Base-by-base conservation (phyloP, 2,113 vertebrate species). In the Neoarius graeffei region DNA sequence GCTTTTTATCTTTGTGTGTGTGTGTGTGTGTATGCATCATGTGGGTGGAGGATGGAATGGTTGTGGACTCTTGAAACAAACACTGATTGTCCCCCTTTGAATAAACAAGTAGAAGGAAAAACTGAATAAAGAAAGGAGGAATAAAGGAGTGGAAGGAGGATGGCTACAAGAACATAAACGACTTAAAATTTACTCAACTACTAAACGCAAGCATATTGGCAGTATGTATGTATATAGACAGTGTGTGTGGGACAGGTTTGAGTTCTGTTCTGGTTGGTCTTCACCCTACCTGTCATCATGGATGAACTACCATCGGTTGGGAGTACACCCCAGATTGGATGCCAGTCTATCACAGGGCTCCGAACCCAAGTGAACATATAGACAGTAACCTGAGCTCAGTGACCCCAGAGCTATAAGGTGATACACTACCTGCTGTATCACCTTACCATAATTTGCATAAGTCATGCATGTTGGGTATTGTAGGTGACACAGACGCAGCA, bases 21-120 rank as follows among this genome's bases (percentile, higher is more conserved):
- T 84, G 69, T 83, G 64, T 79, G 87, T 54, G 67, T 57, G 80
- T 59, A n/a, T 7, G n/a, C 42, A 85, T 84, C 74, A 60, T 85
- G 52, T 86, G 79, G 71, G 88, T 67, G 71, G 77, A 27, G 64
- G 48, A 69, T 10, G 71, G 64, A 62, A 81, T 79, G 64, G 86
- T 57, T 69, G 1, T 81, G 86, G 48, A 81, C 66, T 86, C 85
- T 25, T 81, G 85, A 59, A 87, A 90, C 89, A 90, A 90, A 83
- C 56, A 56, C 66, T 79, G 83, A 88, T 90, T 90, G 86, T 88
- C 48, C 35, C 27, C 56, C n/a, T 74, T 73, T 52, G 30, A 62
- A 73, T 60, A 82, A 76, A 81, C 13, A 73, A 69, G 25, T n/a
- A 20, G 56, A 67, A 25, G n/a, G 42, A 73, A 82, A 52, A 30